Conservation (phyloP, 1,140 invertebrate genomes). For the Pseudomyrmex concolor region DNA sequence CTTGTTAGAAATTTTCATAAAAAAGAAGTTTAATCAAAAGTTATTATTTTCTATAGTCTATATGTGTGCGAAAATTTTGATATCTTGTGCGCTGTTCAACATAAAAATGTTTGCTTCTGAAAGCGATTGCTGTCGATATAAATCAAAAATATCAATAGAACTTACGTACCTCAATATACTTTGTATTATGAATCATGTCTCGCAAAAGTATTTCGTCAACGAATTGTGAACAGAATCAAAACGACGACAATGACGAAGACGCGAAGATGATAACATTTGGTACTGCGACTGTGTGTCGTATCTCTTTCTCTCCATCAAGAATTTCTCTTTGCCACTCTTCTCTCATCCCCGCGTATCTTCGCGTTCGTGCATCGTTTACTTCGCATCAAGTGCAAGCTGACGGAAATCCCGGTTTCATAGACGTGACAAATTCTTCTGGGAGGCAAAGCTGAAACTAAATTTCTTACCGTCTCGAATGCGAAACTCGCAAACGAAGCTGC, state of each 20-base stretch:
- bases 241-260: slow-evolving; percentile 30
- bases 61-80: too few species aligned
- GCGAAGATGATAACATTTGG: slow-evolving; percentile 40
- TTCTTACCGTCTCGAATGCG: slow-evolving; percentile 7
- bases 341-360: slow-evolving; percentile 29
- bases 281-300: slow-evolving; percentile 18
- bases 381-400: slow-evolving; percentile 48
- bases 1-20: too few species aligned
- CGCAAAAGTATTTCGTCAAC: slow-evolving; percentile 4
- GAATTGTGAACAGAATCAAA: slow-evolving; percentile 39
- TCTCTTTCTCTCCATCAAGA: neutral
- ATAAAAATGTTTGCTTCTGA: too few species aligned
- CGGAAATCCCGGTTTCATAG: slow-evolving; percentile 36
- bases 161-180: slow-evolving; percentile 23
- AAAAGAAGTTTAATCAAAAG: too few species aligned
- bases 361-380: slow-evolving; percentile 52
- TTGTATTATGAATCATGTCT: slow-evolving; percentile 17
- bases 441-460: slow-evolving; percentile 40
- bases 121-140: too few species aligned
- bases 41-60: too few species aligned
- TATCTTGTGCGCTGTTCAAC: too few species aligned
- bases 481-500: neutral
- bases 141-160: slow-evolving; percentile 7
- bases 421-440: slow-evolving; percentile 39
- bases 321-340: neutral